These are phyloP conservation scores for Tryphoninae sp. DNA, from an alignment of 2,888 invertebrate species.

Conservation along the genomic window DNA sequence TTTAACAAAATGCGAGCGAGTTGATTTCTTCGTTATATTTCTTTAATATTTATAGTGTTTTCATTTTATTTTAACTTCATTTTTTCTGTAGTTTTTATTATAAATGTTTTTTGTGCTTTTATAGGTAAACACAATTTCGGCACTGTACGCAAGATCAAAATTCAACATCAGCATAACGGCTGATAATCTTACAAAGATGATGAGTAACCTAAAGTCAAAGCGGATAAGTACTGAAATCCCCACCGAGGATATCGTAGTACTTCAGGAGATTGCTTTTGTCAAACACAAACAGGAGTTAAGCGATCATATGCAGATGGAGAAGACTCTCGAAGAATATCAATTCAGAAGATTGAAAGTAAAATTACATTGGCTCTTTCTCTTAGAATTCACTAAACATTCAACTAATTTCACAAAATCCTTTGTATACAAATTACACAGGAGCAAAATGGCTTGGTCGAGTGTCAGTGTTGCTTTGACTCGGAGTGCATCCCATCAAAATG, in stretches of 20 bases:
- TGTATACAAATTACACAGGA: slow-evolving; percentile 59
- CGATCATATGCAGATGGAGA: slow-evolving; percentile 71
- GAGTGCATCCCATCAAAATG: slow-evolving; percentile 79
- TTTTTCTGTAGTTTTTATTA: background rate
- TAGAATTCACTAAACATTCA: too few relatives aligned
- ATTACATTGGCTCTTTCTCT: too few relatives aligned
- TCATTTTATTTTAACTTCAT: background rate
- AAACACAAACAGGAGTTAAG: slow-evolving; percentile 75
- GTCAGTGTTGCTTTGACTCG: slow-evolving; percentile 84
- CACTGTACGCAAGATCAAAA: slow-evolving; percentile 58
- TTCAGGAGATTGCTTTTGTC: slow-evolving; percentile 78
- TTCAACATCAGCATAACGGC: slow-evolving; percentile 72
- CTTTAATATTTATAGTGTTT: slow-evolving; percentile 1
- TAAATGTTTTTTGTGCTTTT: too few relatives aligned
- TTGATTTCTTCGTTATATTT: slow-evolving; percentile 16
- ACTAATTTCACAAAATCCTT: too few relatives aligned
- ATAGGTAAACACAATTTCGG: slow-evolving; percentile 67
- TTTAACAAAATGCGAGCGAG: slow-evolving; percentile 64
- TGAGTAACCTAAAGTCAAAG: slow-evolving; percentile 64
- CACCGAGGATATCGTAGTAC: slow-evolving; percentile 71
- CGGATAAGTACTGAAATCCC: slow-evolving; percentile 60
- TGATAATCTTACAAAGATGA: slow-evolving; percentile 58
- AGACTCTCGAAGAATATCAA: slow-evolving; percentile 74
- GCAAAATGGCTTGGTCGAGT: slow-evolving; percentile 79
- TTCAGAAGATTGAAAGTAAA: slow-evolving; percentile 76